Conservation (phyloP, 2,888 invertebrate genomes). For the Hesperia comma region DNA sequence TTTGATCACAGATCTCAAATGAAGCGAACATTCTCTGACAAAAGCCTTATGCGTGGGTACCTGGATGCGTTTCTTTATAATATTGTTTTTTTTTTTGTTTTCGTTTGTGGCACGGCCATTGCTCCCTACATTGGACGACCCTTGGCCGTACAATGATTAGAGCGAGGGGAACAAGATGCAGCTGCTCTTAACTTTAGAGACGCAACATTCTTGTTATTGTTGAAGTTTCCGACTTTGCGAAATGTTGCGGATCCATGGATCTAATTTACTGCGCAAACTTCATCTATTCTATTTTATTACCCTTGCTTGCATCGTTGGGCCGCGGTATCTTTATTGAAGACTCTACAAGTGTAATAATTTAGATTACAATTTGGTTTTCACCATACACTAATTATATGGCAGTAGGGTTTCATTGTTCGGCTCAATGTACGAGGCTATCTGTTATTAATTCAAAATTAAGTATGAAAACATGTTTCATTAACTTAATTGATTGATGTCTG, state of each 20-base stretch:
- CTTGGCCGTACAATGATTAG: conserved; percentile 78
- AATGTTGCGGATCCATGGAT: conserved; percentile 24
- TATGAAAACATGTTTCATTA: background rate
- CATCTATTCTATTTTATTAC: conserved; percentile 22
- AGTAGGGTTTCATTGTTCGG: too few species aligned
- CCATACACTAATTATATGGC: background rate
- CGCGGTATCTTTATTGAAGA: background rate
- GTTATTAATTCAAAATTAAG: background rate
- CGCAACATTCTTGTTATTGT: conserved; percentile 59
- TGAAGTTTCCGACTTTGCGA: conserved; percentile 61
- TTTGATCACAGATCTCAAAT: conserved; percentile 1
- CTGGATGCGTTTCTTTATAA: conserved; percentile 68
- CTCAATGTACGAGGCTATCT: background rate
- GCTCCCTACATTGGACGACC: conserved; percentile 77
- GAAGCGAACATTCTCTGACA: conserved; percentile 41
- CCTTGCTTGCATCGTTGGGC: conserved; percentile 8
- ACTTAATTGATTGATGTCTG: background rate
- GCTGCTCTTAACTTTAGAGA: conserved; percentile 75
- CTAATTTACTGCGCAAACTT: conserved; percentile 27
- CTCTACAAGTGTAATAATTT: conserved; percentile 6
- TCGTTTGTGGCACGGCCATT: conserved; percentile 63
- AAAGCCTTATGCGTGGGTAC: conserved; percentile 64
- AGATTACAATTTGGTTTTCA: background rate
- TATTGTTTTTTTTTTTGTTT: conserved; percentile 63
- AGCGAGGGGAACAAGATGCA: conserved; percentile 75